Evolutionary conservation across 2,113 vertebrate species (phyloP).

Genomic region (Poecile atricapillus): DNA sequence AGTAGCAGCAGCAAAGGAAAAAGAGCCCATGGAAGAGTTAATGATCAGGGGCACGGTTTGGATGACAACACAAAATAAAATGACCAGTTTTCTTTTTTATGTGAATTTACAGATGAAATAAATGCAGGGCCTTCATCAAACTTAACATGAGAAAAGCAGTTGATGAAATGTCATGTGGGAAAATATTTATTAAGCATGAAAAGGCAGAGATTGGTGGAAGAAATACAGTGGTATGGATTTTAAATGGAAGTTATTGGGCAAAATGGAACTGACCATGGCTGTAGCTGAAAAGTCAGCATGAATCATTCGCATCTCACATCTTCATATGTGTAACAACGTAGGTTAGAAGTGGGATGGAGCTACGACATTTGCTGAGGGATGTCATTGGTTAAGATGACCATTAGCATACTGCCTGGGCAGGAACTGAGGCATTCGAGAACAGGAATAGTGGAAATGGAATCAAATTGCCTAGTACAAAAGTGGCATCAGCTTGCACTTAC

Average conservation of each 20-base stretch:
- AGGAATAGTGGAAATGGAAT: background rate
- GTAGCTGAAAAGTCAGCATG: background rate
- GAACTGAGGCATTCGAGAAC: background rate
- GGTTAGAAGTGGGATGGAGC: background rate
- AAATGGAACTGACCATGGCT: background rate
- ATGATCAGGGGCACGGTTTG: accelerated
- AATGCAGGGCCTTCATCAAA: background rate
- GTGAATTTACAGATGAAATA: background rate
- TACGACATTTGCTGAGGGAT: background rate
- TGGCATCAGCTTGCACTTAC: background rate
- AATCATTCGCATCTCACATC: background rate
- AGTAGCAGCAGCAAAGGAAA: background rate
- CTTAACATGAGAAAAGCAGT: background rate
- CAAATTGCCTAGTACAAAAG: background rate
- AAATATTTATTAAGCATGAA: background rate
- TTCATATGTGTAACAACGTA: background rate
- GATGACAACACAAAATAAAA: background rate
- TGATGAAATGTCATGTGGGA: background rate
- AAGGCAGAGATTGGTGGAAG: background rate
- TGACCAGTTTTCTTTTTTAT: background rate
- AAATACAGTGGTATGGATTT: background rate
- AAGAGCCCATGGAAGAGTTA: background rate
- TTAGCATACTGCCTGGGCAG: background rate
- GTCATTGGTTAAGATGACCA: background rate
- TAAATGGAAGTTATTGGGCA: background rate